Evolutionary conservation across 1,140 invertebrate species (phyloP).

Genomic region (Neodiprion pinetum): DNA sequence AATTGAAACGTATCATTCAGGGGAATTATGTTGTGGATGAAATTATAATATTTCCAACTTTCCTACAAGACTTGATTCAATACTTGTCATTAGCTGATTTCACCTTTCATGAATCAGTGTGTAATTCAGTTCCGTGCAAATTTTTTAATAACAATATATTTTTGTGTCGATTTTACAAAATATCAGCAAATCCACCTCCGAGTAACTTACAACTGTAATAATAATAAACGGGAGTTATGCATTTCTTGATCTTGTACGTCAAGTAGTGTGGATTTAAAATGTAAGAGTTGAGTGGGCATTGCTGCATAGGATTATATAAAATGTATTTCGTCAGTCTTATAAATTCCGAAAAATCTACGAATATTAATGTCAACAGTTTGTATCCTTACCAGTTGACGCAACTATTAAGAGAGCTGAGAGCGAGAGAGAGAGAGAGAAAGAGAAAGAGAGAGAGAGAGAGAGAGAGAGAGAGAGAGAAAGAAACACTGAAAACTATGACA

Average conservation of each 20-base stretch:
- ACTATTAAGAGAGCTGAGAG: background rate
- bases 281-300: no score
- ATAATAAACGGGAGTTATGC: background rate
- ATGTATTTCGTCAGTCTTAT: slow-evolving; percentile 30
- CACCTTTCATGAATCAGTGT: background rate
- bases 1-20: no score
- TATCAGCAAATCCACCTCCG: slow-evolving; percentile 7
- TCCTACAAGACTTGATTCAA: background rate
- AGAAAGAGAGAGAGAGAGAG: background rate
- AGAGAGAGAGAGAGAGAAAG: background rate
- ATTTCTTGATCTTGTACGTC: no score
- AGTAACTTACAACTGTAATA: background rate
- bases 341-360: slow-evolving; percentile 26
- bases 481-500: background rate
- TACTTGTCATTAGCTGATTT: background rate
- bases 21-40: no score
- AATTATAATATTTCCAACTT: background rate
- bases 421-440: background rate
- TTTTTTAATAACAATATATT: background rate
- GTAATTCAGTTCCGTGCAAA: no score
- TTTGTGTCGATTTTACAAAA: background rate
- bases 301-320: background rate
- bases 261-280: no score
- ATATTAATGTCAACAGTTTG: background rate
- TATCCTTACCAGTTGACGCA: no score